Evolutionary conservation across 2,113 vertebrate species (phyloP), one percentile per base, ranked within the genome.

Genomic region (Uropsilus gracilis): DNA sequence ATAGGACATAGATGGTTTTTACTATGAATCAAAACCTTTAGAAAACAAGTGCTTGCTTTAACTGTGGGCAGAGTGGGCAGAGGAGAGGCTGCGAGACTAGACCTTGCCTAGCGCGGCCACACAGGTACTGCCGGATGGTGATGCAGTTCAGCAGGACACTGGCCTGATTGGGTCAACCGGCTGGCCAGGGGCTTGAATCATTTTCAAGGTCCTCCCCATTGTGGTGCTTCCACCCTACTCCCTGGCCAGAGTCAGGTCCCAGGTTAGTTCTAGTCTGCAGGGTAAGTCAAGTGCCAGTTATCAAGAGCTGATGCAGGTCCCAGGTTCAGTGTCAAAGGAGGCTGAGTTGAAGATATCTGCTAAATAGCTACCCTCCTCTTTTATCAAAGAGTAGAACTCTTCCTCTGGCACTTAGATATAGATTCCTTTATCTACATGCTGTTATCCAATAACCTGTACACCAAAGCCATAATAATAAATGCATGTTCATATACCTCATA

Each of bases 401-500:
- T 32, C 28, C 46, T 78, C 13, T 72, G 42, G 34, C 28, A 7
- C 77, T 16, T 26, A 26, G 18, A n/a, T 4, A 64, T 7, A 26
- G 16, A 8, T 57, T 68, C 20, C 32, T 53, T 37, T 34, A 9
- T 81, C 75, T 20, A 64, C 42, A 48, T 26, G 2, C 10, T 30
- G 39, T 13, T 48, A 48, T 16, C 22, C 13, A 48, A 22, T 20
- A 57, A 34, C 50, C 61, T 55, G 3, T 18, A 4, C 50, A 18
- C 42, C 75, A 71, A 44, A 72, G 30, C 28, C 48, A 14, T 8
- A 20, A 22, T 24, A 24, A 1, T 34, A 66, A 73, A 26, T n/a
- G 14, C 59, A 3, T 37, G 6, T 64, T 28, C 26, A 1, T 7
- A 30, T 24, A 24, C 30, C 13, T 11, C 8, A 24, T 0, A 1